Base-by-base conservation (phyloP, 2,888 invertebrate species). In the Embidobia sp. region DNA sequence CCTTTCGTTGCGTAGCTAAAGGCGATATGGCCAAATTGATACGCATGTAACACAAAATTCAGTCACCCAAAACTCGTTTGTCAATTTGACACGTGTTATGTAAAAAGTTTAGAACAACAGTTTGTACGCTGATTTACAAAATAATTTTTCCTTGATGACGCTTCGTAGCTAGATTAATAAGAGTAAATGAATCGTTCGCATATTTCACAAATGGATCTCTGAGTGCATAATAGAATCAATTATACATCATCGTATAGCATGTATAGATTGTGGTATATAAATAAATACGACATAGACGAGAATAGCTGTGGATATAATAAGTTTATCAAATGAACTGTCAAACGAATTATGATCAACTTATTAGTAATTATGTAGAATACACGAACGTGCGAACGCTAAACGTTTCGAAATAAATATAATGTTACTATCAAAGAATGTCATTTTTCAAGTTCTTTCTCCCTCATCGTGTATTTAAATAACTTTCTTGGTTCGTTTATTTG, bases 161-260 rank as follows among this genome's bases (percentile, higher is more conserved):
- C 63, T 74, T 74, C 26, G 74, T 74, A 69, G 49, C 13, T 70
- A 70, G 63, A 75, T 57, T 63, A 61, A 51, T 53, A 57, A 51
- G 63, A 40, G 63, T 72, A 53, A 64, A 64, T 22, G 42, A 72
- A 15, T 48, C 40, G 51, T 76, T 66, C 61, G 72, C 18, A 49
- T 57, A 51, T 53, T 73, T 76, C 70, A 76, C 26, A 73, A 69
- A 73, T 64, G 84, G 83, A 85, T 85, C 83, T 83, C 83, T 85
- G 85, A 84, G 85, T 87, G 86, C 87, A 86, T 86, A 84, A 85
- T 86, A 85, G 83, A 81, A 81, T 79, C 79, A 78, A 81, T 76
- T 72, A 80, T 59, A 75, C 64, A 77, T 77, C 66, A 42, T 69
- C 77, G 72, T 66, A 55, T 79, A 77, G 70, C 59, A 67, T 79